phyloP scores from a whole-genome alignment of 1,140 invertebrate species.

The Drosophila melanogaster region Release_6_plus_ISO1_MT NT_033777.3:13797501-13798000 shows the following conservation, averaged over 20 bases:
- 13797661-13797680: constrained; percentile 27
- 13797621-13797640: constrained; percentile 8
- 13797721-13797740: constrained; percentile 9
- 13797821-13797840: background rate
- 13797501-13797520: too few species aligned
- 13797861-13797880: background rate
- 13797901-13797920: background rate
- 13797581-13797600: too few species aligned
- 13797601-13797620: background rate
- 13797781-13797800: constrained; percentile 66
- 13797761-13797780: constrained; percentile 17
- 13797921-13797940: constrained; percentile 1
- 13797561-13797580: too few species aligned
- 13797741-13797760: constrained; percentile 4
- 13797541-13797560: too few species aligned
- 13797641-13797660: constrained; percentile 33
- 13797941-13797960: constrained; percentile 57
- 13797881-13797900: background rate
- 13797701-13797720: constrained; percentile 27
- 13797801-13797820: constrained; percentile 69
- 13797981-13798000: constrained; percentile 93
- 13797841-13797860: background rate
- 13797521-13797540: too few species aligned
- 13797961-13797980: constrained; percentile 92
- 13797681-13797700: constrained; percentile 57